A percentile compares a stretch with the other conserved stretches of the same genome.
phyloP scores from a whole-genome alignment of 2,888 invertebrate species.

The Epiperipatus broadwayi region DNA sequence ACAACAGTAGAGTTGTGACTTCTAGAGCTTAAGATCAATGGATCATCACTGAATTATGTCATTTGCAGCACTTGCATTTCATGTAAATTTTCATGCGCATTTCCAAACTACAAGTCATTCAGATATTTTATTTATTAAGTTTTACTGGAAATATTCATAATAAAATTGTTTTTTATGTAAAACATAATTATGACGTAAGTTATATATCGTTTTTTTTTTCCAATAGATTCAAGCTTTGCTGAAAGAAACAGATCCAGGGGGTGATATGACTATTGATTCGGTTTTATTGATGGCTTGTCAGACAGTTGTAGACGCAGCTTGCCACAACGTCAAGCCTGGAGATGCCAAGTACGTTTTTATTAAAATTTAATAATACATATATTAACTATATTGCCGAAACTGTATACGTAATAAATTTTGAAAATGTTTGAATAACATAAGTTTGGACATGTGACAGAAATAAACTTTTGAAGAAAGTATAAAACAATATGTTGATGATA shows the following conservation, averaged over 20 bases:
- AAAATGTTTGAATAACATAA: too few relatives aligned
- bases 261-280: conserved; percentile 87
- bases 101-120: too few relatives aligned
- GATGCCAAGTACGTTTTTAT: conserved; percentile 22
- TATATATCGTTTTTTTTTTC: conserved; percentile 16
- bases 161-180: conserved; percentile 5
- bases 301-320: conserved; percentile 57
- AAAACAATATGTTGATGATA: too few relatives aligned
- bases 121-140: conserved; percentile 9
- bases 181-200: conserved; percentile 8
- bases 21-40: too few relatives aligned
- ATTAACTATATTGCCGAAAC: neutral
- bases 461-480: too few relatives aligned
- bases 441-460: too few relatives aligned
- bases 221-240: conserved; percentile 58
- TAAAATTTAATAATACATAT: neutral
- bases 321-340: conserved; percentile 38
- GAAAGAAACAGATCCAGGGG: conserved; percentile 73
- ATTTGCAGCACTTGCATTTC: too few relatives aligned
- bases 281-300: conserved; percentile 66
- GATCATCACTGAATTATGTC: too few relatives aligned
- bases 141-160: neutral
- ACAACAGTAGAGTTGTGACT: too few relatives aligned
- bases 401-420: too few relatives aligned
- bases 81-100: too few relatives aligned